These are phyloP conservation scores for Typhlomys cinereus DNA, from an alignment of 2,113 vertebrate genomes.

Conservation along the genomic window DNA sequence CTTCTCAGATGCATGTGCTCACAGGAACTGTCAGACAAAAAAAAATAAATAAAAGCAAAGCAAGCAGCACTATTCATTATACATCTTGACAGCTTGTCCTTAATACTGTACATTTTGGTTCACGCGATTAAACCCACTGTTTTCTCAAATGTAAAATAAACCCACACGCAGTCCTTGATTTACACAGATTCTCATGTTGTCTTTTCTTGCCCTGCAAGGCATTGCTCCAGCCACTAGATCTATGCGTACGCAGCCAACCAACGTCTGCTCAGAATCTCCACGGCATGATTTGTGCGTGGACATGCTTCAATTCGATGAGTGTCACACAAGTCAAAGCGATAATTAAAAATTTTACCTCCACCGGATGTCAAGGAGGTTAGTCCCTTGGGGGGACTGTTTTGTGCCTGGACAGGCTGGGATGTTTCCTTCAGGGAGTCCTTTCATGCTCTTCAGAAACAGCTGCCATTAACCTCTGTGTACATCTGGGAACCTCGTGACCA, in stretches of 20 bases:
- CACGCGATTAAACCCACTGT: constrained; percentile 94
- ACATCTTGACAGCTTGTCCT: constrained; percentile 97
- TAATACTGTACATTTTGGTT: constrained; percentile 94
- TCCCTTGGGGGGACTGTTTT: background rate
- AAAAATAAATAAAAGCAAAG: constrained; percentile 88
- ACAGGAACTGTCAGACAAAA: constrained; percentile 90
- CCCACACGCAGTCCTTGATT: constrained; percentile 97
- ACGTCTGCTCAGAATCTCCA: constrained; percentile 62
- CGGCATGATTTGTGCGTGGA: constrained; percentile 61
- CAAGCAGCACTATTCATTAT: constrained; percentile 93
- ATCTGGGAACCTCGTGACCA: background rate
- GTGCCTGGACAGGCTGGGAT: background rate
- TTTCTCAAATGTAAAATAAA: constrained; percentile 99
- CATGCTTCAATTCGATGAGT: constrained; percentile 53
- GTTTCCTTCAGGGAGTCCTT: constrained; percentile 23
- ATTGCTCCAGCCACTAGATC: constrained; percentile 75
- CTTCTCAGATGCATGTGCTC: constrained; percentile 92
- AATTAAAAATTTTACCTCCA: background rate
- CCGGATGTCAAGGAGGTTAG: constrained; percentile 17
- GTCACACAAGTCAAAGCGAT: constrained; percentile 19
- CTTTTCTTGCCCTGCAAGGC: constrained; percentile 83
- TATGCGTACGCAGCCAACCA: constrained; percentile 71
- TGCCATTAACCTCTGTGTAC: background rate
- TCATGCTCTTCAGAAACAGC: fast-evolving
- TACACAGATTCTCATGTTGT: constrained; percentile 90